Percentiles rank a stretch among this genome's conserved stretches.
Conservation (phyloP, 2,888 invertebrate species). For the Diarsia dahlii region DNA sequence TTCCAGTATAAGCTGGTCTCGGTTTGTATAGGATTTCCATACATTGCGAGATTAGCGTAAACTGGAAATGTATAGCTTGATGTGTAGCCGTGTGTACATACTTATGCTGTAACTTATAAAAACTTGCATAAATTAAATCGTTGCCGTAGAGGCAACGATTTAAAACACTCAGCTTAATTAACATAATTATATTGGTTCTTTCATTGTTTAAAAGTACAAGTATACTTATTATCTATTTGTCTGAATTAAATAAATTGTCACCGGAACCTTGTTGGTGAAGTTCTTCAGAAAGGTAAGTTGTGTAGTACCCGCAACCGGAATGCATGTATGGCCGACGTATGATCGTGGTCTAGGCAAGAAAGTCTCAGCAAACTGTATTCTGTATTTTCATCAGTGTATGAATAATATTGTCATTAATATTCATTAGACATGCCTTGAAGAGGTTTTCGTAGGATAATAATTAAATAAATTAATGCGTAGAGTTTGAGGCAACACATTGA, state of each 20-base stretch:
- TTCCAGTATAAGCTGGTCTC: too few relatives aligned
- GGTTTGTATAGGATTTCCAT: too few relatives aligned
- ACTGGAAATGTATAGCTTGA: too few relatives aligned
- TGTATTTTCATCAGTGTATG: neutral
- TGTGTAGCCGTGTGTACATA: too few relatives aligned
- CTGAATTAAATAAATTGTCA: neutral
- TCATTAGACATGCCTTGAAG: constrained; percentile 10
- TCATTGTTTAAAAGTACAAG: neutral
- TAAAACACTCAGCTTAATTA: too few relatives aligned
- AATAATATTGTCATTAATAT: constrained; percentile 4
- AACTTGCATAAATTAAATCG: neutral
- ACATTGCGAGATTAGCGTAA: too few relatives aligned
- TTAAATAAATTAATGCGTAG: constrained; percentile 19
- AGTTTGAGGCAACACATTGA: constrained; percentile 14
- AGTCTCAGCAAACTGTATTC: too few relatives aligned
- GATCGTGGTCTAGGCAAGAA: neutral
- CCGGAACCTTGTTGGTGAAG: neutral
- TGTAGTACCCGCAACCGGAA: neutral
- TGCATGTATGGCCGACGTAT: neutral
- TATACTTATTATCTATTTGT: neutral
- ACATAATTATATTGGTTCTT: neutral
- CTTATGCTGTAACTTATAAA: constrained; percentile 1
- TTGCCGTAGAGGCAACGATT: too few relatives aligned
- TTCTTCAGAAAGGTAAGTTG: neutral
- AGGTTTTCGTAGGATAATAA: neutral